Percentiles rank a stretch among this genome's conserved stretches.
These are phyloP conservation scores for Acrobasis consociella DNA, from an alignment of 2,888 invertebrate species.

Conservation along the genomic window DNA sequence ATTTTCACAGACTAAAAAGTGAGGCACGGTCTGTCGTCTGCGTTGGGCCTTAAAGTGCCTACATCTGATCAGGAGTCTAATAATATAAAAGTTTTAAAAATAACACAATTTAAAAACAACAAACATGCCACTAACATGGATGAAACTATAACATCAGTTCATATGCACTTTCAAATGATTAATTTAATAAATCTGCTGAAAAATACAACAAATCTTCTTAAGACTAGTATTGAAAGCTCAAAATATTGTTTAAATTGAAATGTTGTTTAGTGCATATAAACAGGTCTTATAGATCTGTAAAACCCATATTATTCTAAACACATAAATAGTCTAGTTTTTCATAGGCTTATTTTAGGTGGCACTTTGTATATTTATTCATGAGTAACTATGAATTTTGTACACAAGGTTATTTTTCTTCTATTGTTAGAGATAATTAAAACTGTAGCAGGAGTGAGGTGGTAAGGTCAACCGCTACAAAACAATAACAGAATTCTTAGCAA, in stretches of 20 bases:
- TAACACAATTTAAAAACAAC: constrained; percentile 64
- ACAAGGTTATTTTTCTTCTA: too few relatives aligned
- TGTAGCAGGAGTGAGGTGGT: background rate
- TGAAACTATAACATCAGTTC: constrained; percentile 38
- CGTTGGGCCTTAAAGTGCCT: too few relatives aligned
- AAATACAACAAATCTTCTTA: background rate
- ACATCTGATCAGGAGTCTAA: background rate
- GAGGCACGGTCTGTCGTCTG: too few relatives aligned
- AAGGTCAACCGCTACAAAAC: background rate
- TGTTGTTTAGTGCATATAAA: constrained; percentile 10
- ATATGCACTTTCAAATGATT: constrained; percentile 41
- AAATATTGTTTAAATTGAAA: background rate
- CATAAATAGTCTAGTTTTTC: constrained; percentile 8
- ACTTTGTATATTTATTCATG: background rate
- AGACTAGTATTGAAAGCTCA: background rate
- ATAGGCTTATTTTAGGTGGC: background rate
- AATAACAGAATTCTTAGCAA: constrained; percentile 2
- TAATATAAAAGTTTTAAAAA: background rate
- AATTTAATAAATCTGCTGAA: background rate
- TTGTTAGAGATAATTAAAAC: background rate
- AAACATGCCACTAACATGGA: constrained; percentile 76
- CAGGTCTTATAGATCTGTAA: background rate
- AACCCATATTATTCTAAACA: constrained; percentile 10
- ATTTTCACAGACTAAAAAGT: too few relatives aligned
- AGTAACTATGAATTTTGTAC: background rate